Base-by-base conservation (phyloP, 2,113 vertebrate species). In the Sinocyclocheilus maitianheensis region DNA sequence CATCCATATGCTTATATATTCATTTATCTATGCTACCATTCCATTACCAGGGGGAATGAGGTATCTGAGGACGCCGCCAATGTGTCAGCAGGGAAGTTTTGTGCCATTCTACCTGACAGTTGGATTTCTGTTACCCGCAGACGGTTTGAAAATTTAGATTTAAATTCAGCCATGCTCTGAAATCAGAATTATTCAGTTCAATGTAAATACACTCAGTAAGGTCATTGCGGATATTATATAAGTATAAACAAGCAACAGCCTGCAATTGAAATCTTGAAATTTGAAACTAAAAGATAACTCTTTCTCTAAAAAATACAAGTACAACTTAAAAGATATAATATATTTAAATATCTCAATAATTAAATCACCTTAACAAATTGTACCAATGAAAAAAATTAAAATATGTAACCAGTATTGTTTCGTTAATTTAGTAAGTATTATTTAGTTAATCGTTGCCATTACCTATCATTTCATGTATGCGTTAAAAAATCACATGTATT, bases 81-180 rank as follows among this genome's bases (percentile, higher is more conserved):
- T 34, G 71, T 85, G 83, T 89, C 86, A 75, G 88, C 58, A 30
- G 88, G 88, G 85, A 83, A 67, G 86, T 87, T 83, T 83, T 79
- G 86, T 67, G 79, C 74, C 65, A 53, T 85, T 85, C 85, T 89
- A 85, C 74, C 88, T 80, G 86, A 77, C 58, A 82, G 86, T 51
- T 58, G 78, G 78, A 12, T 83, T 74, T 34, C 58, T 51, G 67
- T 71, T 69, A 83, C 86, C 83, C 40, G 22, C 79, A 60, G 69
- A 22, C 43, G 22, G 67, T 75, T 84, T 55, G 40, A 75, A 85
- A 87, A 80, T 85, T 83, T 86, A 20, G 10, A 79, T 67, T 83
- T 85, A 72, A 79, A 82, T 89, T 85, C 88, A 85, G 88, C 71
- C 69, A 84, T 79, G 62, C 81, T 81, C 48, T 9, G 53, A 78